Conservation (phyloP, 2,113 vertebrate genomes). For the Crotophaga sulcirostris region DNA sequence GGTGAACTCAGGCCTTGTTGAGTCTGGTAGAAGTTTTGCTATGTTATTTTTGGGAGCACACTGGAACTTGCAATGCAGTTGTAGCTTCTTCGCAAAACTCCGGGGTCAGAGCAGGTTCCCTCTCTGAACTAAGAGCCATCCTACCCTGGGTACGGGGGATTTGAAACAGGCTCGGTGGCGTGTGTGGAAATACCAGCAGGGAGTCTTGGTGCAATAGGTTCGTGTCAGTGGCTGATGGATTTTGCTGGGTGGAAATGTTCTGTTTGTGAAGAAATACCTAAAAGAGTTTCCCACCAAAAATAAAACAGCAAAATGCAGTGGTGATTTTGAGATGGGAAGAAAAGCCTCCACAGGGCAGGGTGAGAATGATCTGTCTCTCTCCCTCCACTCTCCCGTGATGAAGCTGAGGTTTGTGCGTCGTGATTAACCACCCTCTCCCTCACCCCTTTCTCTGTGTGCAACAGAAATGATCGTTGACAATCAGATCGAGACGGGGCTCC, state of each 20-base stretch:
- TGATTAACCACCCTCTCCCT: background rate
- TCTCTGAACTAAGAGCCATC: background rate
- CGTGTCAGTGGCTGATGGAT: background rate
- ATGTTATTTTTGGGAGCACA: background rate
- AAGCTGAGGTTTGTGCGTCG: background rate
- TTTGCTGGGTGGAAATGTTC: background rate
- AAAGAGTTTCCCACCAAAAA: background rate
- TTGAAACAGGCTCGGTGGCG: accelerated
- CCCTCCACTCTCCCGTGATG: background rate
- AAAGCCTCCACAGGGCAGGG: background rate
- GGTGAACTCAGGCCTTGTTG: background rate
- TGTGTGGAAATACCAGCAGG: background rate
- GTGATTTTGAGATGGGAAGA: background rate
- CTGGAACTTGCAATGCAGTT: background rate
- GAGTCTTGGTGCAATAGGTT: background rate
- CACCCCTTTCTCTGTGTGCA: background rate
- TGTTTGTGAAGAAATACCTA: background rate
- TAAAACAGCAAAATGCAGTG: background rate
- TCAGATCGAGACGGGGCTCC: constrained; percentile 91
- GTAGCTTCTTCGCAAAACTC: background rate
- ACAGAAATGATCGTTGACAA: constrained; percentile 93
- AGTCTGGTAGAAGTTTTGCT: background rate
- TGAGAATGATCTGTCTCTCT: accelerated
- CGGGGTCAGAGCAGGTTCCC: background rate
- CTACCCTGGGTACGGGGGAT: background rate